Evolutionary conservation across 2,888 invertebrate genomes (phyloP), one percentile per base, ranked within the genome.

Genomic region (Eurytoma californica): DNA sequence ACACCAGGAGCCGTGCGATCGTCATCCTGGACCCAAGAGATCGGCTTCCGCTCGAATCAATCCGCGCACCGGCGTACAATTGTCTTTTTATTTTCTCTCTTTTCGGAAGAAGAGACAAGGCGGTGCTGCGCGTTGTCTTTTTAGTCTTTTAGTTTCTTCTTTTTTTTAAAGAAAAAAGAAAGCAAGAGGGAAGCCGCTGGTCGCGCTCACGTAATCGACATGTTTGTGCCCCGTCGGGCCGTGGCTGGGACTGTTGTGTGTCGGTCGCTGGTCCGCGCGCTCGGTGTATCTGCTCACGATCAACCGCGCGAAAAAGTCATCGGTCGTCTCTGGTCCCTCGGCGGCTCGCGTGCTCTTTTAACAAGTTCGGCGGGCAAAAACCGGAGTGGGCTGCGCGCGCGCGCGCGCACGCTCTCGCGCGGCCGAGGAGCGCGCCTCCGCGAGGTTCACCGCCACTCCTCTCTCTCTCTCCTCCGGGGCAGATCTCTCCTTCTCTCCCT

Each of bases 361-460:
- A 81, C 79, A 81, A 79, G 79, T 81, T 81, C 81, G 79, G 79
- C 74, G 81, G 67, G 81, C 79, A 77, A 81, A 81, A 81, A 81
- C 81, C 79, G 79, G 81, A 81, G 81, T 81, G 81, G 77, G 69
- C 72, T 79, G 77, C 65, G 73, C 79, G 76, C 79, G 77, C 77
- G 78, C 73, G 74, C 72, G 72, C 51, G 78, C 72, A 28, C 49
- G 53, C n/a, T 70, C 51, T 65, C 51, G 60, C 51, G 55, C n/a
- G 14, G 63, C 63, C 47, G 47, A 63, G 12, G 63, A 39, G 13
- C 53, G 63, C 63, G 13, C 53, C 14, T 14, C 24, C 14, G 53
- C 14, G 61, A 80, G 77, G 75, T 75, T 75, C 75, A 65, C 75
- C 75, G 72, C 67, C n/a, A 49, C 70, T 47, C 49, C 68, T 68